Evolutionary conservation across 2,888 invertebrate species (phyloP), one percentile per base, ranked within the genome.

Genomic region (Neoaliturus tenellus): DNA sequence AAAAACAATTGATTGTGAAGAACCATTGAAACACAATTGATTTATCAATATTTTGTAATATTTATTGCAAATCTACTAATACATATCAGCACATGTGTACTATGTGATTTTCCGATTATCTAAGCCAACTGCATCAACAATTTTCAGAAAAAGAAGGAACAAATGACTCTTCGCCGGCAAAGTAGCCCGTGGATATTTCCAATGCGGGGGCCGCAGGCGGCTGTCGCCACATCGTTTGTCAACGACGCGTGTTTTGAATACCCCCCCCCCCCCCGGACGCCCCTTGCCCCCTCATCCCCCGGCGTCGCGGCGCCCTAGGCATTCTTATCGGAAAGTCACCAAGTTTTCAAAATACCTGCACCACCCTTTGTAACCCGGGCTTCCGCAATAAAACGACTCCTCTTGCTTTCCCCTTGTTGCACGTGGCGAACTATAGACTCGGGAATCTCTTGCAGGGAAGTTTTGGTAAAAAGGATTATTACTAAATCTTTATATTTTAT

Each of bases 311-410:
- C 31, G 25, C 25, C 8, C 25, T 12, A 75, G 44, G 75, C 75
- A 44, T 75, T 75, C 75, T 75, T 75, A 75, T 75, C 75, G 75
- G 75, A 75, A 75, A 75, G 41, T 75, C 75, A 44, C 39, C 75
- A 75, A 75, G 75, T 75, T 75, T 75, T 75, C 75, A 75, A 75
- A 75, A 75, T 75, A 75, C 75, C 75, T 75, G 75, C 44, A 5
- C 39, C 75, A 33, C 33, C 48, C 75, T 75, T 75, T 75, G 75
- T 75, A 6, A 39, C 41, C 28, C 25, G 35, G 28, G 75, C 75
- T 75, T 75, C 75, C 75, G 75, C 28, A n/a, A 25, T 44, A 44
- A 44, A 44, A 75, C 75, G 48, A 48, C 75, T 75, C 48, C 71
- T 71, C n/a, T 71, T 4, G 8, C 41, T 20, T 6, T 41, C 71